Evolutionary conservation across 1,140 invertebrate genomes (phyloP), one percentile per base, ranked within the genome.

Genomic region (Rhynchophorus ferrugineus): DNA sequence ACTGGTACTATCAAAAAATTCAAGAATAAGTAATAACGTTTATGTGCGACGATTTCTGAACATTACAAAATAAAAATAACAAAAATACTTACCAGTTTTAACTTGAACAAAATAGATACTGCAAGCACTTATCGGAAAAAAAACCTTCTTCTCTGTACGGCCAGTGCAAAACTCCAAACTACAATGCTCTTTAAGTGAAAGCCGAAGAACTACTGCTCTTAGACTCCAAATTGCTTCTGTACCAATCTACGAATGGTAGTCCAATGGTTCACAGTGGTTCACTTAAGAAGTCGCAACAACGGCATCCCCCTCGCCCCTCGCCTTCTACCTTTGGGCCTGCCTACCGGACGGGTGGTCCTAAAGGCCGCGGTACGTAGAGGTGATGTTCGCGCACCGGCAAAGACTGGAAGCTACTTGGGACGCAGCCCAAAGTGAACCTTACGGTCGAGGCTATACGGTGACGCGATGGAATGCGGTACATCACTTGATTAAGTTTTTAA

Each of bases 401-500:
- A 54, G 21, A 48, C 52, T 21, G 52, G 52, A 38, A 54, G 52
- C 52, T 45, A 45, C 37, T 48, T 44, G n/a, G 16, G 13, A 7
- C 3, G 44, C 38, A 36, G 13, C 14, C 35, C 37, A 54, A 39
- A 22, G n/a, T 54, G 11, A 45, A 19, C 35, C 52, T 43, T 29
- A 54, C 9, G 33, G n/a, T 6, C 13, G 14, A n/a, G 38, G 45
- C 34, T 35, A 29, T 13, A 17, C 42, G 11, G 35, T 43, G 20
- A 22, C 22, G 22, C 3, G 5, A 11, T 3, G 52, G 37, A 42
- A 54, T 44, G 45, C 41, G 52, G 44, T 47, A 54, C 52, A 38
- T 14, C 37, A 22, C 22, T 54, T 54, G 52, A 54, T 54, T 54
- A 54, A 54, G 52, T 54, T 54, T 54, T 54, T 54, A 54, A 54